Conservation (phyloP, 2,113 vertebrate genomes). For the Pedionomus torquatus region DNA sequence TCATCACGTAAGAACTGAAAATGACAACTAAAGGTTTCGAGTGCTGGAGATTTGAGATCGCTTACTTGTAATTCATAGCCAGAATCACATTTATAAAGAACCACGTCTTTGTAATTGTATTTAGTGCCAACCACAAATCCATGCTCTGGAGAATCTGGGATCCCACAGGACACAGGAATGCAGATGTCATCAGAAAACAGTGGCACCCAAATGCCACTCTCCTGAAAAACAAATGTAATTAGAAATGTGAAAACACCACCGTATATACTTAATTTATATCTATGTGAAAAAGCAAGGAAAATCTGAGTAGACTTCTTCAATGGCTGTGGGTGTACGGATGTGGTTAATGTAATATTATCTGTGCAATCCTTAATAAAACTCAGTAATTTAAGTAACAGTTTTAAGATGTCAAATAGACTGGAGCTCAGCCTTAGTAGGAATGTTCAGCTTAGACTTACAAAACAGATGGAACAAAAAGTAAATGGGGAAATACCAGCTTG, state of each 20-base stretch:
- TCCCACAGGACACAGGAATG: conserved; percentile 82
- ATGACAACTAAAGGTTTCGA: neutral
- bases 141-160: conserved; percentile 79
- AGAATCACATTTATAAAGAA: conserved; percentile 86
- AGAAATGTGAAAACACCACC: neutral
- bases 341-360: neutral
- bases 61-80: conserved; percentile 91
- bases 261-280: neutral
- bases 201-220: conserved; percentile 87
- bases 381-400: neutral
- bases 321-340: neutral
- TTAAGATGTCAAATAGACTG: neutral
- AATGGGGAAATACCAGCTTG: neutral
- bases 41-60: neutral
- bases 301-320: neutral
- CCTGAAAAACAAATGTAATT: conserved; percentile 67
- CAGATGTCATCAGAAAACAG: conserved; percentile 83
- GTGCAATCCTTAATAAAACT: neutral
- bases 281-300: neutral
- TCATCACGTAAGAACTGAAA: neutral
- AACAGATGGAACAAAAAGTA: neutral
- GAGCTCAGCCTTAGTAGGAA: neutral
- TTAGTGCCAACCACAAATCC: conserved; percentile 81
- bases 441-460: neutral
- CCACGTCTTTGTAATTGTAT: conserved; percentile 80